Evolutionary conservation across 2,113 vertebrate genomes (phyloP).

Genomic region (Thinocorus orbignyianus): DNA sequence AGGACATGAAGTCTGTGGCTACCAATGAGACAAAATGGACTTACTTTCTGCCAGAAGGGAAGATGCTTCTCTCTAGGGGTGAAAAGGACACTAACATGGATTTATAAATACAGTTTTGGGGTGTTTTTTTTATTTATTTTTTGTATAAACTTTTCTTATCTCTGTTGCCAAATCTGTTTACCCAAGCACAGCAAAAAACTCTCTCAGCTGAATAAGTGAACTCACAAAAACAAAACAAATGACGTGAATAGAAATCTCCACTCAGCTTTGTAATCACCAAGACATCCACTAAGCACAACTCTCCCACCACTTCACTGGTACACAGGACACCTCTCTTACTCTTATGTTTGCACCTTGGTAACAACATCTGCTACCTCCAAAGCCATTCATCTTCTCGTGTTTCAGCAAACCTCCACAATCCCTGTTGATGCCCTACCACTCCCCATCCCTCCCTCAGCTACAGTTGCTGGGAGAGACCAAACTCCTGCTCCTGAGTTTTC

Average conservation of each 20-base stretch:
- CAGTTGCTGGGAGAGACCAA: fast-evolving
- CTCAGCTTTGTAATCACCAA: neutral
- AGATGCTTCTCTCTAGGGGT: neutral
- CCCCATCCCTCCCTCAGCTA: neutral
- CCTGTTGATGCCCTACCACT: fast-evolving
- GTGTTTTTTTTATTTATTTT: too few species aligned
- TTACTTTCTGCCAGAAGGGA: neutral
- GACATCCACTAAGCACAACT: neutral
- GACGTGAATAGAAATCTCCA: neutral
- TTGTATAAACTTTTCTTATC: neutral
- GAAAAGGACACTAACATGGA: neutral
- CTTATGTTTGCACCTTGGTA: neutral
- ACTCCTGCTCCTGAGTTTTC: neutral
- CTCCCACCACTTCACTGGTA: fast-evolving
- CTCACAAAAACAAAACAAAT: neutral
- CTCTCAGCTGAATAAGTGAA: neutral
- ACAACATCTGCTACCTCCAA: neutral
- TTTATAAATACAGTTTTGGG: neutral
- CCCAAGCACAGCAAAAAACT: neutral
- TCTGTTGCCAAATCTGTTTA: neutral
- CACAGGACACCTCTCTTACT: neutral
- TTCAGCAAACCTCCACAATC: neutral
- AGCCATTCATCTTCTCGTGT: neutral
- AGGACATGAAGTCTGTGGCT: neutral
- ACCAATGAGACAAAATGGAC: neutral